A percentile compares a stretch with the other conserved stretches of the same genome.
Evolutionary conservation across 1,140 invertebrate species (phyloP).

Genomic region (Proctacanthus coquilletti): DNA sequence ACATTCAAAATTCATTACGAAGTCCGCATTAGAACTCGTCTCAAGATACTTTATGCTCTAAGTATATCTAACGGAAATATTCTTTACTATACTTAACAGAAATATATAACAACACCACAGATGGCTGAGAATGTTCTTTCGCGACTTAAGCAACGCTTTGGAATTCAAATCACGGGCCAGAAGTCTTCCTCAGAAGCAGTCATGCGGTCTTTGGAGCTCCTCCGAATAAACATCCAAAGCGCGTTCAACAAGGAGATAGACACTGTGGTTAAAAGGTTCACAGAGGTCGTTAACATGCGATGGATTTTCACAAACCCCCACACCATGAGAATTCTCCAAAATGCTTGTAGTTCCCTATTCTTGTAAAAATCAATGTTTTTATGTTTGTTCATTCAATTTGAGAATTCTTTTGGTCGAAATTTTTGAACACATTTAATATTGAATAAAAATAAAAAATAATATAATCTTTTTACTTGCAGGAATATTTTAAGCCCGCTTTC

Average conservation of each 20-base stretch:
- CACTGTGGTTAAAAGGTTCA: slow-evolving; percentile 38
- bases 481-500: slow-evolving; percentile 26
- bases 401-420: too few relatives aligned
- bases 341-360: too few relatives aligned
- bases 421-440: too few relatives aligned
- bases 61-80: too few relatives aligned
- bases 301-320: too few relatives aligned
- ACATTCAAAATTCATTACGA: background rate
- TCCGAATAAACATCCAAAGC: slow-evolving; percentile 44
- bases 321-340: too few relatives aligned
- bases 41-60: too few relatives aligned
- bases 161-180: slow-evolving; percentile 14
- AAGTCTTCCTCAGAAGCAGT: slow-evolving; percentile 29
- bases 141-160: slow-evolving; percentile 17
- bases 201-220: slow-evolving; percentile 41
- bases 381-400: too few relatives aligned
- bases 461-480: slow-evolving; percentile 12
- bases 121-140: slow-evolving; percentile 24
- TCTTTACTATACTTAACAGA: slow-evolving; percentile 12
- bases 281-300: slow-evolving; percentile 40
- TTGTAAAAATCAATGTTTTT: too few relatives aligned
- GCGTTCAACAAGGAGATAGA: slow-evolving; percentile 47
- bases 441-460: too few relatives aligned
- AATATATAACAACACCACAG: slow-evolving; percentile 23
- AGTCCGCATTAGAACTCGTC: too few relatives aligned